Evolutionary conservation across 1,140 invertebrate genomes (phyloP).

Genomic region (Lysiphlebus fabarum): DNA sequence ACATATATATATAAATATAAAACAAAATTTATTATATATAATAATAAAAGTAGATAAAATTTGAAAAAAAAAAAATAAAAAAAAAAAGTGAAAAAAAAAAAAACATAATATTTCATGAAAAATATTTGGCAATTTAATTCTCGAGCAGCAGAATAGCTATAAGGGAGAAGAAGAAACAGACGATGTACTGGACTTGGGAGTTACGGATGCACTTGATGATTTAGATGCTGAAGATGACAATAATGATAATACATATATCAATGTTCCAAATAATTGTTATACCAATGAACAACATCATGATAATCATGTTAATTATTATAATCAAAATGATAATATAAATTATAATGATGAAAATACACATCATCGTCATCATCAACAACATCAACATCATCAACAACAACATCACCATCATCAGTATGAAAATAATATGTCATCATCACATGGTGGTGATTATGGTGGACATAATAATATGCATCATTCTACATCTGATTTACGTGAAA

Average conservation of each 20-base stretch:
- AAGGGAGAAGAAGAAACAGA: slow-evolving; percentile 56
- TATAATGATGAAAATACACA: slow-evolving; percentile 25
- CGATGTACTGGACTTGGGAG: slow-evolving; percentile 52
- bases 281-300: slow-evolving; percentile 31
- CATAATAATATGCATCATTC: slow-evolving; percentile 6
- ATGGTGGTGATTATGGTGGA: background rate
- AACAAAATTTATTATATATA: background rate
- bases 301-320: slow-evolving; percentile 31
- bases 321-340: slow-evolving; percentile 31
- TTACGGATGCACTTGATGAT: slow-evolving; percentile 52
- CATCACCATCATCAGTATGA: background rate
- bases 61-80: background rate
- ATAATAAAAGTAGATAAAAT: background rate
- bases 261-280: slow-evolving; percentile 38
- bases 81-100: slow-evolving; percentile 14
- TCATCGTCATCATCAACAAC: slow-evolving; percentile 5
- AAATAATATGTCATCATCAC: background rate
- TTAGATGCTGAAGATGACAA: slow-evolving; percentile 53
- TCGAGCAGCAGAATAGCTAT: slow-evolving; percentile 54
- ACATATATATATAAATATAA: too few species aligned
- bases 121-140: slow-evolving; percentile 54
- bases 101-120: slow-evolving; percentile 36
- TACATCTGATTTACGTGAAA: slow-evolving; percentile 43
- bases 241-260: slow-evolving; percentile 38
- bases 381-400: slow-evolving; percentile 10